A percentile compares a stretch with the other conserved stretches of the same genome.
phyloP scores from a whole-genome alignment of 2,888 invertebrate genomes.

The Dynastes tityus region DNA sequence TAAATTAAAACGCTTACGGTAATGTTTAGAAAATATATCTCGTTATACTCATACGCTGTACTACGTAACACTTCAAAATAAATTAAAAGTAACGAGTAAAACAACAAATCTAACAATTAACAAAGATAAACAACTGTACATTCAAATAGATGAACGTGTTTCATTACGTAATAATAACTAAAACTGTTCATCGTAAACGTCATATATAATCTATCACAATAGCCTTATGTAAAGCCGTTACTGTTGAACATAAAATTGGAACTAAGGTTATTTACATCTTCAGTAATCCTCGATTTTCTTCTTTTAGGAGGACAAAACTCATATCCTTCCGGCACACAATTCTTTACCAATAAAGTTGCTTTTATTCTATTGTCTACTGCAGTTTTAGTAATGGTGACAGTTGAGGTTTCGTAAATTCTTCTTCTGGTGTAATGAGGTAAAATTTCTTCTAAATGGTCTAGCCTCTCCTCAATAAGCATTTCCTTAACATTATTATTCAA shows the following conservation, averaged over 20 bases:
- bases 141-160: no score
- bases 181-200: no score
- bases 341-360: constrained; percentile 67
- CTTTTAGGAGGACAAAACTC: constrained; percentile 63
- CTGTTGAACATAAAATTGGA: not conserved
- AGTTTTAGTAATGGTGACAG: constrained; percentile 68
- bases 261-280: constrained; percentile 32
- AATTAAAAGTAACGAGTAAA: not conserved
- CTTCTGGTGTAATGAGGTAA: constrained; percentile 67
- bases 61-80: not conserved
- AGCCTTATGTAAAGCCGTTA: not conserved
- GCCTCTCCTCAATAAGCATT: constrained; percentile 67
- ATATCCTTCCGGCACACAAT: constrained; percentile 67
- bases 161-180: no score
- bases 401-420: constrained; percentile 66
- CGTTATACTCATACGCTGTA: no score
- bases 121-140: no score
- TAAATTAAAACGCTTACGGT: no score
- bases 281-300: constrained; percentile 37
- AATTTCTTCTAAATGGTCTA: constrained; percentile 67
- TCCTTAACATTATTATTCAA: constrained; percentile 59
- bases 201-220: no score
- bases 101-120: not conserved
- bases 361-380: constrained; percentile 62
- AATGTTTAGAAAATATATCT: no score